phyloP scores from a whole-genome alignment of 2,797 vertebrate species.

The Coccyzus lansbergi region DNA sequence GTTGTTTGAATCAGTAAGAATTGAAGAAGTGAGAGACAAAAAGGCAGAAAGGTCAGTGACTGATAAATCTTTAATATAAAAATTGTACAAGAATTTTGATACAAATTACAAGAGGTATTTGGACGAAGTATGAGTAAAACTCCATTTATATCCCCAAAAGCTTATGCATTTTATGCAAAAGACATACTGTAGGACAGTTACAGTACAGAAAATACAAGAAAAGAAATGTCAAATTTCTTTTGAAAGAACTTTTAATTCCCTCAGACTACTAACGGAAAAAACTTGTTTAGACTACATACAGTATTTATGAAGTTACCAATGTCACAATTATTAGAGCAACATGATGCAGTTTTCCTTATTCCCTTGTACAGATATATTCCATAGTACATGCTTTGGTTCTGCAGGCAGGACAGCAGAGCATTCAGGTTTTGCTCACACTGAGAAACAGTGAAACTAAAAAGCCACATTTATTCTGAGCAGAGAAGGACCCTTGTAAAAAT shows the following conservation, averaged over 20 bases:
- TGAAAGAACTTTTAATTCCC: constrained; percentile 80
- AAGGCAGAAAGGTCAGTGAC: constrained; percentile 82
- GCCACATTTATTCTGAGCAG: neutral
- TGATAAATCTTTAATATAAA: constrained; percentile 99
- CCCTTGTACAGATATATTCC: constrained; percentile 77
- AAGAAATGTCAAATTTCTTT: constrained; percentile 80
- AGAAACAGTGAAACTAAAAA: constrained; percentile 61
- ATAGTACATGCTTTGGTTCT: constrained; percentile 81
- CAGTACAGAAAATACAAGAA: constrained; percentile 92
- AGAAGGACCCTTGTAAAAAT: neutral
- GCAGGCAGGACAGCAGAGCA: constrained; percentile 61
- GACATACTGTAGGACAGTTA: constrained; percentile 86
- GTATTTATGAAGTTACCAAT: constrained; percentile 88
- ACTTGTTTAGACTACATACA: constrained; percentile 85
- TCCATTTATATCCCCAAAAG: constrained; percentile 98
- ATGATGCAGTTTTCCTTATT: constrained; percentile 75
- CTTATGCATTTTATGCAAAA: constrained; percentile 99
- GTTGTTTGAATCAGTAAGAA: neutral
- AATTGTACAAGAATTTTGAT: constrained; percentile 99
- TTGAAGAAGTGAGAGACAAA: constrained; percentile 31
- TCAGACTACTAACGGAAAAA: constrained; percentile 86
- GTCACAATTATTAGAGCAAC: constrained; percentile 83
- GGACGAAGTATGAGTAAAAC: constrained; percentile 98
- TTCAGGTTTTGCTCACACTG: constrained; percentile 67
- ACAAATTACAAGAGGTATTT: constrained; percentile 99